Conservation (phyloP, 2,797 vertebrate species). For the Echiichthys vipera region DNA sequence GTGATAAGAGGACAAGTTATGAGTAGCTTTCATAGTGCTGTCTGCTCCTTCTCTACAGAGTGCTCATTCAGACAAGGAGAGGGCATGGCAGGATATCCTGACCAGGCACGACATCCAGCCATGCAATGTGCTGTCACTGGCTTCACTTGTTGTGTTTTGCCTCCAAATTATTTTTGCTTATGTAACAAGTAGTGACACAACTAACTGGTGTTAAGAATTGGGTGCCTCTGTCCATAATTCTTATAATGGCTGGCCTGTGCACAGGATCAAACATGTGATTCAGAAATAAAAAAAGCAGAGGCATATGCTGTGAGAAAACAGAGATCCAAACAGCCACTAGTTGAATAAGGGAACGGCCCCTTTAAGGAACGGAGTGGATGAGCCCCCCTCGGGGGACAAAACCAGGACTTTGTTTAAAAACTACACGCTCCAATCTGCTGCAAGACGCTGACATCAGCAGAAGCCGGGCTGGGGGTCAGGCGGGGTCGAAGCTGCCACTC, state of each 20-base stretch:
- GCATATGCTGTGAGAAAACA: not conserved
- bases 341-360: constrained; percentile 56
- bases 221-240: too few relatives aligned
- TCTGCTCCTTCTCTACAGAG: constrained; percentile 58
- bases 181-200: constrained; percentile 25
- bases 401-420: constrained; percentile 83
- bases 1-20: constrained; percentile 60
- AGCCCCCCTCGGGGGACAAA: constrained; percentile 55
- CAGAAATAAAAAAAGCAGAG: constrained; percentile 13
- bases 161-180: constrained; percentile 13
- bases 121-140: constrained; percentile 14
- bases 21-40: constrained; percentile 60
- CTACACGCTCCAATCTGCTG: constrained; percentile 78
- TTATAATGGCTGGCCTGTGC: not conserved
- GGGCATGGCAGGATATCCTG: constrained; percentile 74
- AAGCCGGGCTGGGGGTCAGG: constrained; percentile 78
- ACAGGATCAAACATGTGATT: not conserved
- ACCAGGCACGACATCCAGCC: constrained; percentile 53
- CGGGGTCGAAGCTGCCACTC: constrained; percentile 83
- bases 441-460: constrained; percentile 87
- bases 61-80: constrained; percentile 53
- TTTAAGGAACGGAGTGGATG: constrained; percentile 78
- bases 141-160: constrained; percentile 34
- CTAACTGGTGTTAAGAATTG: not conserved
- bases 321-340: constrained; percentile 21